Evolutionary conservation across 2,113 vertebrate species (phyloP).

Genomic region (Vulpes vulpes): DNA sequence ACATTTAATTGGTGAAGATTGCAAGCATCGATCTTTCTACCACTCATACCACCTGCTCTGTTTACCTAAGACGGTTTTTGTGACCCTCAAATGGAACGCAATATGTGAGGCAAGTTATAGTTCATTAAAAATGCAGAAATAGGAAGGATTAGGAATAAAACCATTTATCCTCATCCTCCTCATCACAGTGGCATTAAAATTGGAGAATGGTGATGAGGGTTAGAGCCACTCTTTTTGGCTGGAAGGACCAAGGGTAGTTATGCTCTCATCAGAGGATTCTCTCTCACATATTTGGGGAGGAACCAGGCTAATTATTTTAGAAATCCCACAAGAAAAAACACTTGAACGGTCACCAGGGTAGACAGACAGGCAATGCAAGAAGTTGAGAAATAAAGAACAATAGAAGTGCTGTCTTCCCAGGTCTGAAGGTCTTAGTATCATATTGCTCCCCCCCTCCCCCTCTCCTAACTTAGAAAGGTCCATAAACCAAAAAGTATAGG

Average conservation of each 20-base stretch:
- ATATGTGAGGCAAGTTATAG: neutral
- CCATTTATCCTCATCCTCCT: neutral
- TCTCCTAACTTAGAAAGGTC: neutral
- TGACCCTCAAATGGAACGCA: slow-evolving; percentile 30
- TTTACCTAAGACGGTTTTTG: slow-evolving; percentile 20
- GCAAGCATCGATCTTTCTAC: slow-evolving; percentile 44
- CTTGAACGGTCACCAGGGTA: neutral
- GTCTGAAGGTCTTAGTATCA: neutral
- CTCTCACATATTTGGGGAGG: neutral
- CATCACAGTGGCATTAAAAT: neutral
- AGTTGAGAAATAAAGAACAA: neutral
- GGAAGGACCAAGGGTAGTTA: neutral
- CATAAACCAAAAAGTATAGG: neutral
- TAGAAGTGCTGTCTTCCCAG: neutral
- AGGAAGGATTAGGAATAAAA: neutral
- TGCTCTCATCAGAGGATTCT: neutral
- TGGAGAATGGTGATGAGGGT: neutral
- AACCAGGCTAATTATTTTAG: neutral
- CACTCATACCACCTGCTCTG: neutral
- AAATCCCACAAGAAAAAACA: neutral
- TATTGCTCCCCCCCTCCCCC: neutral
- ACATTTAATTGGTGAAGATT: slow-evolving; percentile 72
- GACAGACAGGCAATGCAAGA: neutral
- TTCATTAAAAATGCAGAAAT: slow-evolving; percentile 22
- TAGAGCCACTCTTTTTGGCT: neutral